Conservation (phyloP, 2,797 vertebrate species). For the Siniperca obscura region DNA sequence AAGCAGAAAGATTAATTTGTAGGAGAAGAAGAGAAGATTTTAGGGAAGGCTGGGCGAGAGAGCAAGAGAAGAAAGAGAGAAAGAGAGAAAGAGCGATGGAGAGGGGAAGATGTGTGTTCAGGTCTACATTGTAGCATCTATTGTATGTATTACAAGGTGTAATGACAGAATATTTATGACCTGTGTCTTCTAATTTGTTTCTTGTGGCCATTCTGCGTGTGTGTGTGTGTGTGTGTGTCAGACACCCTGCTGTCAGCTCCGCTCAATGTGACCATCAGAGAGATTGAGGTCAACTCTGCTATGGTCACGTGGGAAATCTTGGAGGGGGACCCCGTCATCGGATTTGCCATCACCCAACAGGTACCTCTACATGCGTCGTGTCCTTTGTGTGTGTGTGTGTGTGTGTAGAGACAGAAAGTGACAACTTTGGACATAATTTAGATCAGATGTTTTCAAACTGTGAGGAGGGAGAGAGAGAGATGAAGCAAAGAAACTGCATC, state of each 20-base stretch:
- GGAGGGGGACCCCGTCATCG: constrained; percentile 96
- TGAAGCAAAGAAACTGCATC: not conserved
- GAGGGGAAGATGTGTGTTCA: not conserved
- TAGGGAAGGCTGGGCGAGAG: constrained; percentile 15
- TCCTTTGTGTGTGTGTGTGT: constrained; percentile 34
- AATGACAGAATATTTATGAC: constrained; percentile 44
- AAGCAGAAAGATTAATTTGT: constrained; percentile 52
- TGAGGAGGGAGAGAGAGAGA: not conserved
- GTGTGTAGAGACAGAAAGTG: constrained; percentile 27
- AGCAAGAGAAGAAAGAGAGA: constrained; percentile 12
- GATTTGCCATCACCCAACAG: constrained; percentile 97
- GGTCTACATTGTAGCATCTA: constrained; percentile 18
- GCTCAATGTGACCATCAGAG: constrained; percentile 95
- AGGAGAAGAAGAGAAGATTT: constrained; percentile 37
- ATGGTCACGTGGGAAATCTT: constrained; percentile 96
- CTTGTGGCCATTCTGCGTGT: constrained; percentile 9
- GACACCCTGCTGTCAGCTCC: constrained; percentile 94
- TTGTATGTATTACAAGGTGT: constrained; percentile 27
- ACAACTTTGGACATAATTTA: not conserved
- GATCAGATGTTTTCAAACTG: not conserved
- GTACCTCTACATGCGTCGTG: constrained; percentile 70
- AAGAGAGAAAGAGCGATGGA: constrained; percentile 21
- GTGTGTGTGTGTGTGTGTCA: constrained; percentile 68
- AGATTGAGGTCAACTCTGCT: constrained; percentile 94
- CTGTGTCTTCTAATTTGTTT: constrained; percentile 50